Conservation (phyloP, 2,888 invertebrate species). For the Synergus laeviventris region DNA sequence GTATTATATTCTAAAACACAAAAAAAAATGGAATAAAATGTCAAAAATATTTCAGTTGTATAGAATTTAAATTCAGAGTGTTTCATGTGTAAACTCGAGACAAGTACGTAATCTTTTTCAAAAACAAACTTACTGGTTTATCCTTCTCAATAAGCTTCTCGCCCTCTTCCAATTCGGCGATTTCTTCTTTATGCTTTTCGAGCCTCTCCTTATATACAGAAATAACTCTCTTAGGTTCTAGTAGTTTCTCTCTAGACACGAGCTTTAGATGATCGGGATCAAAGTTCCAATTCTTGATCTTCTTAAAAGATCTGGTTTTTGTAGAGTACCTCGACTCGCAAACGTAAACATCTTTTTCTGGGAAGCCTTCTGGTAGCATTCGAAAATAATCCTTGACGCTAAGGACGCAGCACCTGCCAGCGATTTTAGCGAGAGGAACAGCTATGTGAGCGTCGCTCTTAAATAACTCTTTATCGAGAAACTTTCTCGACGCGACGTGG, state of each 20-base stretch:
- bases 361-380: constrained; percentile 89
- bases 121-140: constrained; percentile 82
- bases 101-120: background rate
- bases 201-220: constrained; percentile 95
- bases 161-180: constrained; percentile 89
- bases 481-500: constrained; percentile 95
- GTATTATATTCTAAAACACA: constrained; percentile 84
- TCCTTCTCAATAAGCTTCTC: constrained; percentile 91
- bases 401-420: constrained; percentile 94
- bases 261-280: constrained; percentile 82
- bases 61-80: background rate
- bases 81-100: background rate
- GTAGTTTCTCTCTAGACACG: constrained; percentile 82
- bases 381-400: constrained; percentile 96
- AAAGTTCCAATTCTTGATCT: constrained; percentile 89
- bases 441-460: constrained; percentile 93
- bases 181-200: constrained; percentile 93
- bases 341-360: constrained; percentile 96
- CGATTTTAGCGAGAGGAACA: constrained; percentile 89
- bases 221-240: constrained; percentile 92
- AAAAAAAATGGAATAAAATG: constrained; percentile 31
- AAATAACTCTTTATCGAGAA: constrained; percentile 97
- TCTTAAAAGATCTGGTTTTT: constrained; percentile 91
- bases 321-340: constrained; percentile 97
- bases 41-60: background rate